Evolutionary conservation across 2,113 vertebrate genomes (phyloP), one percentile per base, ranked within the genome.

Genomic region (Myrmecobius fasciatus): DNA sequence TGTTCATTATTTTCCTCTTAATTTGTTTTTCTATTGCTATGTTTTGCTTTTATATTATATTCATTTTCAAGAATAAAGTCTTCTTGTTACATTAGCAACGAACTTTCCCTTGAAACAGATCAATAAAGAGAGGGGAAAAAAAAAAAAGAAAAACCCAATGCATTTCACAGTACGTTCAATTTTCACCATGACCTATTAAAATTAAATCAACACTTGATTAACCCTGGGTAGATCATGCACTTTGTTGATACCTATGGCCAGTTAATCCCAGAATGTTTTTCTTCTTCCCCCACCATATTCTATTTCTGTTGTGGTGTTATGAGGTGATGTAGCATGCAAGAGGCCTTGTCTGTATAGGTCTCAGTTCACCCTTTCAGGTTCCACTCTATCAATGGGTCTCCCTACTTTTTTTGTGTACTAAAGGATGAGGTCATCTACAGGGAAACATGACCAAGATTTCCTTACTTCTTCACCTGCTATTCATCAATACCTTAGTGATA

Each of bases 161-260:
- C 8, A n/a, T 43, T 43, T 83, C 6, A 43, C n/a, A 43, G n/a
- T 83, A 22, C 24, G 0, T 43, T 43, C 67, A 83, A 83, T 43
- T 22, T 83, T 83, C 17, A 83, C n/a, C 67, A 43, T 83, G n/a
- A 43, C 8, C n/a, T 83, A 43, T 83, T 24, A 83, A 83, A 88
- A 52, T 52, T 28, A 10, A 92, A 43, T 49, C 52, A 56, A 47
- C 91, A 52, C 22, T 90, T 89, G 54, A 92, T 91, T 92, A 49
- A 94, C 43, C 89, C 4, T 53, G 46, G 26, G 36, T 46, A 67
- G 88, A 89, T 9, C 56, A 91, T 36, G 11, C 46, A 93, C 20
- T 43, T 67, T 56, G 89, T 46, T 48, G 95, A 95, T 1, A 90
- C 51, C 49, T 83, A 92, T 26, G 49, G 51, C 60, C 43, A 94